A percentile compares a stretch with the other conserved stretches of the same genome.
phyloP scores from a whole-genome alignment of 1,140 invertebrate genomes.

The Latrodectus geometricus region DNA sequence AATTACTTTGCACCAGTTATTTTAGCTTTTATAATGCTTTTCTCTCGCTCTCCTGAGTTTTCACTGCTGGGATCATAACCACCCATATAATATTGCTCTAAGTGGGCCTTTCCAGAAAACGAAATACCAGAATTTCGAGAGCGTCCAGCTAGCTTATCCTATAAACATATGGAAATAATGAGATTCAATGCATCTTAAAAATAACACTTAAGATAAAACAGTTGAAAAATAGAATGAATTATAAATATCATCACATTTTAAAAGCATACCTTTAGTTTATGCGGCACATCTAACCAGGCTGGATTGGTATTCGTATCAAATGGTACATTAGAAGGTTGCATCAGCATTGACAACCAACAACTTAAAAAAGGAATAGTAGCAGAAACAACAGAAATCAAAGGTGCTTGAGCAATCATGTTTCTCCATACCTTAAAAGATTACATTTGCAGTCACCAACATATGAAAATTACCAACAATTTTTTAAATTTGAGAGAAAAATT shows the following conservation, averaged over 20 bases:
- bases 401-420: constrained; percentile 79
- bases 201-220: neutral
- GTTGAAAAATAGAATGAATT: neutral
- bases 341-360: constrained; percentile 95
- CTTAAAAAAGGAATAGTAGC: constrained; percentile 86
- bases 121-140: neutral
- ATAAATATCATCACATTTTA: neutral
- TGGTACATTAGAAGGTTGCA: constrained; percentile 88
- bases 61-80: constrained; percentile 81
- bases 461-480: neutral
- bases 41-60: constrained; percentile 74
- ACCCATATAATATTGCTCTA: constrained; percentile 78
- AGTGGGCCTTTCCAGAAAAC: constrained; percentile 8
- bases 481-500: neutral
- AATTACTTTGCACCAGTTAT: constrained; percentile 76
- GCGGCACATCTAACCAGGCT: constrained; percentile 68
- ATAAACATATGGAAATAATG: neutral
- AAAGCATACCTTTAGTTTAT: constrained; percentile 58
- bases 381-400: constrained; percentile 80
- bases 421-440: constrained; percentile 78
- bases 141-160: constrained; percentile 33
- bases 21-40: constrained; percentile 80
- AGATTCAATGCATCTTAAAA: neutral
- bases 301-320: constrained; percentile 81
- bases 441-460: neutral